Conservation (phyloP, 1,140 invertebrate species). For the Prorops nasuta region DNA sequence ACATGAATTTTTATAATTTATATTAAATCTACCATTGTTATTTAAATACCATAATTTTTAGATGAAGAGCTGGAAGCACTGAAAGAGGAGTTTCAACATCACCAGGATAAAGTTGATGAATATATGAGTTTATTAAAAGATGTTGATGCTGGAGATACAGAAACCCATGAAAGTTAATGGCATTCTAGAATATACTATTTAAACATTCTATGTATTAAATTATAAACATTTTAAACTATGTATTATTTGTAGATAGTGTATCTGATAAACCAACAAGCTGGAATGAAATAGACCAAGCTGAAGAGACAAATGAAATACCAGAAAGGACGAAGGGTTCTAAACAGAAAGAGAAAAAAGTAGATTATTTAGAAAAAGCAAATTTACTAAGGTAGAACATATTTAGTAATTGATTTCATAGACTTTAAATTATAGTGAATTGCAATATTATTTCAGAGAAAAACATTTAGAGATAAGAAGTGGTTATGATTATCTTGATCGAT, state of each 20-base stretch:
- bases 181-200: constrained; percentile 8
- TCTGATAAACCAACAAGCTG: constrained; percentile 58
- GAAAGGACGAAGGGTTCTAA: constrained; percentile 65
- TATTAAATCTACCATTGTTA: no score
- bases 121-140: constrained; percentile 79
- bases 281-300: constrained; percentile 61
- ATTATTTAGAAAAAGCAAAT: constrained; percentile 66
- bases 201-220: constrained; percentile 4
- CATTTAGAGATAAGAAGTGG: constrained; percentile 77
- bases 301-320: no score
- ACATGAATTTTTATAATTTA: constrained; percentile 13
- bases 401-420: constrained; percentile 2
- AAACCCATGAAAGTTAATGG: constrained; percentile 65
- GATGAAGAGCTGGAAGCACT: constrained; percentile 78
- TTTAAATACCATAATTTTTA: constrained; percentile 45
- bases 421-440: background rate
- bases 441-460: constrained; percentile 64
- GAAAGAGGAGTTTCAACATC: constrained; percentile 87
- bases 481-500: constrained; percentile 74
- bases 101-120: constrained; percentile 90
- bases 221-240: constrained; percentile 10
- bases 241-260: constrained; percentile 49
- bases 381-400: constrained; percentile 54
- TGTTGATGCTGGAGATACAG: constrained; percentile 58
- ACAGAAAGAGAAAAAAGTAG: constrained; percentile 57